Evolutionary conservation across 2,797 vertebrate genomes (phyloP).

Genomic region (Neopelma chrysocephalum): DNA sequence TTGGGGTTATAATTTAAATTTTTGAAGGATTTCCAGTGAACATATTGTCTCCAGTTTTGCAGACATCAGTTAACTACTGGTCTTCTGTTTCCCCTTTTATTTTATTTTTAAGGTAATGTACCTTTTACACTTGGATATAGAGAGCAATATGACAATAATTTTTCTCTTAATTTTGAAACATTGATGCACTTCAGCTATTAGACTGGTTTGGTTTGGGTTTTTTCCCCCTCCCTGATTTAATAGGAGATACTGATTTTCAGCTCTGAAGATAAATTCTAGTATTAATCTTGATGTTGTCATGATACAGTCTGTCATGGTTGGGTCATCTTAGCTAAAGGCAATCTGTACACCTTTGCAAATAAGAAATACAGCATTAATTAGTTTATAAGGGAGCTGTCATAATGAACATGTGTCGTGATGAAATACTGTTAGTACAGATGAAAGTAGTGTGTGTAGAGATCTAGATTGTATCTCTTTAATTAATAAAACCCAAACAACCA

Average conservation of each 20-base stretch:
- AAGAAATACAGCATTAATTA: neutral
- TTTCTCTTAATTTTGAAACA: neutral
- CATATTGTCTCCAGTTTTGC: neutral
- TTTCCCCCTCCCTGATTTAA: neutral
- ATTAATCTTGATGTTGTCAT: neutral
- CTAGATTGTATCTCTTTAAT: neutral
- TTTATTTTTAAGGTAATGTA: neutral
- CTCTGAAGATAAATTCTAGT: neutral
- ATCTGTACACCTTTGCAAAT: neutral
- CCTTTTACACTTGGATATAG: neutral
- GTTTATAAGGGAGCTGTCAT: neutral
- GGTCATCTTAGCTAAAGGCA: neutral
- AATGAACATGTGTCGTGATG: neutral
- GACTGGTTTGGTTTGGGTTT: neutral
- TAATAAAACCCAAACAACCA: neutral
- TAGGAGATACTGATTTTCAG: neutral
- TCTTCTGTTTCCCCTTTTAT: neutral
- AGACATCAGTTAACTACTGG: neutral
- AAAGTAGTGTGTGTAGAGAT: neutral
- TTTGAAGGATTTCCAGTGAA: neutral
- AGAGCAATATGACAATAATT: neutral
- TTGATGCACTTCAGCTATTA: neutral
- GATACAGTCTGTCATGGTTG: neutral
- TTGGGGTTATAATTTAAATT: neutral
- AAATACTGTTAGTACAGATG: neutral